A percentile compares a stretch with the other conserved stretches of the same genome.
Evolutionary conservation across 2,797 vertebrate species (phyloP).

Genomic region (Phalanger gymnotis): DNA sequence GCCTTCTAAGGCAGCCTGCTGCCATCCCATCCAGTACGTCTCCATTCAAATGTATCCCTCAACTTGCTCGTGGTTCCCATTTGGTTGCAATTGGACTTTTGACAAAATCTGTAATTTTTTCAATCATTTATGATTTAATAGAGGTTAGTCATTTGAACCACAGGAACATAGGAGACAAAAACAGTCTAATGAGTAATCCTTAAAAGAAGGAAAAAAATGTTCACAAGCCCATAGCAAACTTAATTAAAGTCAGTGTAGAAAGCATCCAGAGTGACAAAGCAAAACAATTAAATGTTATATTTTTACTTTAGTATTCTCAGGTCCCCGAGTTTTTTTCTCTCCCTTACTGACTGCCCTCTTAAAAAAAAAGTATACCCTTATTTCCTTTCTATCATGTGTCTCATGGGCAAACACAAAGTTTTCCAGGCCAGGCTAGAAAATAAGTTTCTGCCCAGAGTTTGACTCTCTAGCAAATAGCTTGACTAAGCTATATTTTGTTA

Average conservation of each 20-base stretch:
- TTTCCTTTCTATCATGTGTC: conserved; percentile 67
- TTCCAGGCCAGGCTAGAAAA: conserved; percentile 67
- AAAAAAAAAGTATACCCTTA: conserved; percentile 50
- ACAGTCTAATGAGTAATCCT: conserved; percentile 73
- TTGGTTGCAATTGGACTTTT: conserved; percentile 36
- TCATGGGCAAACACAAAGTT: conserved; percentile 72
- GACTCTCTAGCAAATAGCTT: conserved; percentile 52
- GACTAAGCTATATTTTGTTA: conserved; percentile 54
- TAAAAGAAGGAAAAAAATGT: conserved; percentile 55
- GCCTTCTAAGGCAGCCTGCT: neutral
- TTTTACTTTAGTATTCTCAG: conserved; percentile 68
- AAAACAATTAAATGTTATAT: conserved; percentile 69
- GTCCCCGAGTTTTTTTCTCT: conserved; percentile 35
- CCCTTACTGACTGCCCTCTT: conserved; percentile 44
- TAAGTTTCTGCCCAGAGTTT: conserved; percentile 55
- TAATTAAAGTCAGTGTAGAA: conserved; percentile 77
- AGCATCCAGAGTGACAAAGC: conserved; percentile 70
- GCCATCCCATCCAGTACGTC: neutral
- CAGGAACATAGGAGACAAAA: conserved; percentile 42
- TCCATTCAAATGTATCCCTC: neutral
- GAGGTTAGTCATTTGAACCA: conserved; percentile 76
- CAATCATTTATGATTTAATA: conserved; percentile 70
- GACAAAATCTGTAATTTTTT: conserved; percentile 47
- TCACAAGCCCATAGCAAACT: conserved; percentile 69
- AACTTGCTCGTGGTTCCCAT: conserved; percentile 9